Evolutionary conservation across 2,888 invertebrate genomes (phyloP).

Genomic region (Hyposoter didymator): DNA sequence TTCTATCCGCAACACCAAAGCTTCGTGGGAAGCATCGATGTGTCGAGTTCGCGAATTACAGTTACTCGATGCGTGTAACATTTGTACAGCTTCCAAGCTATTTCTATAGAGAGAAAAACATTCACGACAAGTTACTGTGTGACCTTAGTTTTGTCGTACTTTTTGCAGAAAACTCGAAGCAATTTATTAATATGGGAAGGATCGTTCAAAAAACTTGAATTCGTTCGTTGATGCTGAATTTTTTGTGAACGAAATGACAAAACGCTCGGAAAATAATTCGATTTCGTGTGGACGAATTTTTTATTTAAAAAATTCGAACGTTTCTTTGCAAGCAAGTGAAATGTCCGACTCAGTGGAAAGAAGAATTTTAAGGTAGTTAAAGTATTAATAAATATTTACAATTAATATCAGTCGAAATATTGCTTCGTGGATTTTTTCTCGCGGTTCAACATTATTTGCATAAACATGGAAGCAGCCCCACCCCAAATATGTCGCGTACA

Average conservation of each 20-base stretch:
- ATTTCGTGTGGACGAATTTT: too few species aligned
- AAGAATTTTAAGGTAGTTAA: not conserved
- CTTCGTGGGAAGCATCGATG: conserved; percentile 3
- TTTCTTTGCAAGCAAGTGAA: too few species aligned
- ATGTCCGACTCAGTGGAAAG: not conserved
- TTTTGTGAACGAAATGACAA: too few species aligned
- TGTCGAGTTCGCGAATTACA: conserved; percentile 15
- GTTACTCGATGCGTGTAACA: not conserved
- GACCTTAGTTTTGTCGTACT: too few species aligned
- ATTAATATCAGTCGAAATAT: not conserved
- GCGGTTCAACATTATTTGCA: conserved; percentile 64
- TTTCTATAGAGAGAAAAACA: not conserved
- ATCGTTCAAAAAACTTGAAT: too few species aligned
- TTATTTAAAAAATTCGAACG: too few species aligned
- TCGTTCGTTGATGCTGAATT: too few species aligned
- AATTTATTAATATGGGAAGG: too few species aligned
- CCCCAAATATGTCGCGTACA: conserved; percentile 21
- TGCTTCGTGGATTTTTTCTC: conserved; percentile 22
- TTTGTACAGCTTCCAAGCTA: conserved; percentile 9
- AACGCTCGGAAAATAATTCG: too few species aligned
- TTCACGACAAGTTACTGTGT: not conserved
- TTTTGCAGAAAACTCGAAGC: too few species aligned
- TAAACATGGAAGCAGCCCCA: conserved; percentile 58
- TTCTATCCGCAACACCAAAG: not conserved
- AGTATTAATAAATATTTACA: not conserved